Evolutionary conservation across 2,888 invertebrate genomes (phyloP).

Genomic region (Melikaiella ostensackeni): DNA sequence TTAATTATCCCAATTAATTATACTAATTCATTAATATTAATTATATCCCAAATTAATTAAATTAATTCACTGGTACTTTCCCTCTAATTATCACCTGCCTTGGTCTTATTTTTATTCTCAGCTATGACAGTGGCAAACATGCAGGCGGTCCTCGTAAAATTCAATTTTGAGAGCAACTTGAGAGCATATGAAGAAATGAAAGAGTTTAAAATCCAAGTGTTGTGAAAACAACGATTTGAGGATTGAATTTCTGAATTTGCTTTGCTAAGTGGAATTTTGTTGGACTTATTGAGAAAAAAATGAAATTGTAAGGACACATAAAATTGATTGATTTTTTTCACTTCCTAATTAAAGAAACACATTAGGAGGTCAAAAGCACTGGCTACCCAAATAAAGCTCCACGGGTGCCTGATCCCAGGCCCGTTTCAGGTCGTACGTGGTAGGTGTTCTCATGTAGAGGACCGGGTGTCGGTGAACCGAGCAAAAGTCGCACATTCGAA

Average conservation of each 20-base stretch:
- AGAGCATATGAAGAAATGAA: constrained; percentile 23
- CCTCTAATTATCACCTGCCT: constrained; percentile 15
- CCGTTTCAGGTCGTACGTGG: constrained; percentile 63
- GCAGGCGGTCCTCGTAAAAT: constrained; percentile 11
- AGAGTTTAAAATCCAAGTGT: constrained; percentile 9
- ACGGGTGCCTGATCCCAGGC: constrained; percentile 64
- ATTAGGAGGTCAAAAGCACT: constrained; percentile 5
- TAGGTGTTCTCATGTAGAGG: constrained; percentile 64
- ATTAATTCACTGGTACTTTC: background rate
- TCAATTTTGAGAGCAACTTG: constrained; percentile 14
- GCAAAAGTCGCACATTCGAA: constrained; percentile 37
- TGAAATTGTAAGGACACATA: background rate
- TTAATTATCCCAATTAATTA: too few species aligned
- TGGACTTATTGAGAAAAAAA: background rate
- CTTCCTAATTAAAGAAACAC: background rate
- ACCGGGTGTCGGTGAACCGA: constrained; percentile 20
- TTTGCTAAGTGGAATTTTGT: background rate
- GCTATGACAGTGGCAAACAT: background rate
- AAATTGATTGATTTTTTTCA: background rate
- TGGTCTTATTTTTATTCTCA: constrained; percentile 38
- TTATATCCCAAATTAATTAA: background rate
- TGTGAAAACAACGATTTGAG: constrained; percentile 6
- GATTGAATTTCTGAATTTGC: background rate
- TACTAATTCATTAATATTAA: too few species aligned
- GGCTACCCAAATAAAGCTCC: constrained; percentile 48